Conservation (phyloP, 2,113 vertebrate genomes). For the Leiothrix lutea region DNA sequence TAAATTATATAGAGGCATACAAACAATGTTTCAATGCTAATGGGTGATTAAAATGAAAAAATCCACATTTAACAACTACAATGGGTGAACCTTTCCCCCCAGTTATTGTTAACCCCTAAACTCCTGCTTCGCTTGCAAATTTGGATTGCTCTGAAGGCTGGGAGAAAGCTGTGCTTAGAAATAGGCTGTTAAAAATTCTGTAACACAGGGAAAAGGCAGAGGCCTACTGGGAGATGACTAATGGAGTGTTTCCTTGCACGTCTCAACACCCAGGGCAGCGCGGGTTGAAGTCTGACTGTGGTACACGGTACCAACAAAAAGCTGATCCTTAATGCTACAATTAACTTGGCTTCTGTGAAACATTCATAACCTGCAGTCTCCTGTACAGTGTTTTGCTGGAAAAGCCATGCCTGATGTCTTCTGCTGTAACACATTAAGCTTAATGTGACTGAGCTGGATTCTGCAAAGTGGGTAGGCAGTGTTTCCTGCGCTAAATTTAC, state of each 20-base stretch:
- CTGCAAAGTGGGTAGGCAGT: not conserved
- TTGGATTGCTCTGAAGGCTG: not conserved
- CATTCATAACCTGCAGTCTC: not conserved
- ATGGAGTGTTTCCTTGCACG: not conserved
- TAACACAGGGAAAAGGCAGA: not conserved
- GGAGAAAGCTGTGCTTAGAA: not conserved
- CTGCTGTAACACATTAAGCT: not conserved
- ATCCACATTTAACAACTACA: not conserved
- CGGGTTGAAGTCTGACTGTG: not conserved
- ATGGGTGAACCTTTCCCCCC: not conserved
- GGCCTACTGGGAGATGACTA: not conserved
- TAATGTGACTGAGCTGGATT: not conserved
- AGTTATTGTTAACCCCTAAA: not conserved
- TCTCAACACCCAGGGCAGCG: not conserved
- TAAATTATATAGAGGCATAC: not conserved
- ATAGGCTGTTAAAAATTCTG: not conserved
- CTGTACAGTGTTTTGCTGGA: not conserved
- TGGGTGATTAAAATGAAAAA: not conserved
- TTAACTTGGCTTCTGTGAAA: not conserved
- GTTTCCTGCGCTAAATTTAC: slow-evolving; percentile 31
- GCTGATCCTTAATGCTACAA: not conserved
- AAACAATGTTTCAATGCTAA: not conserved
- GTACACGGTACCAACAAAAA: not conserved
- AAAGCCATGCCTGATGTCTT: not conserved
- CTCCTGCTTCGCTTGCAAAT: not conserved